Conservation (phyloP, 2,113 vertebrate genomes). For the Mesembrinibis cayennensis region DNA sequence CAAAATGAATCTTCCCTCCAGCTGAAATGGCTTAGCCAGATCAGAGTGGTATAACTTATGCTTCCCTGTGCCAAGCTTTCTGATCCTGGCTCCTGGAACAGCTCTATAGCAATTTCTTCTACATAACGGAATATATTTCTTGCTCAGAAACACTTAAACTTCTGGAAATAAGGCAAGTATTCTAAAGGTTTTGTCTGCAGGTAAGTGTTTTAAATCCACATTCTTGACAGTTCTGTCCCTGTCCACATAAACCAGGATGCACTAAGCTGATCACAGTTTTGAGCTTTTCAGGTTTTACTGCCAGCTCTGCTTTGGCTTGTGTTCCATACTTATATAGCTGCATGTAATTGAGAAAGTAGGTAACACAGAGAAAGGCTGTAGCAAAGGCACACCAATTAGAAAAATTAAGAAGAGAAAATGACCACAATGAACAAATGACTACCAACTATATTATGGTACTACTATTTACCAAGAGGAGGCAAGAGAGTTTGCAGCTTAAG, state of each 20-base stretch:
- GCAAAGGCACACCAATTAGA: background rate
- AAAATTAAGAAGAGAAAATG: background rate
- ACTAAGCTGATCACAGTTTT: background rate
- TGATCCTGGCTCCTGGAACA: background rate
- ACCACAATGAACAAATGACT: background rate
- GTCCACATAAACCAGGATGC: fast-evolving
- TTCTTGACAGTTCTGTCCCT: background rate
- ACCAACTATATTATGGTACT: background rate
- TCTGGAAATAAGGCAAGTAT: background rate
- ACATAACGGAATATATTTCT: background rate
- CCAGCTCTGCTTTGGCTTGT: background rate
- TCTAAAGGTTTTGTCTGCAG: background rate
- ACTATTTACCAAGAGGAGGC: background rate
- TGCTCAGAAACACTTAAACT: background rate
- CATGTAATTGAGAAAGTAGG: background rate
- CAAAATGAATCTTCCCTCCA: conserved; percentile 19
- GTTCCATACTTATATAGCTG: background rate
- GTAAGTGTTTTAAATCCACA: background rate
- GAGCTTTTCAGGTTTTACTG: background rate
- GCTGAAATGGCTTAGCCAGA: background rate
- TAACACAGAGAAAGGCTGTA: background rate
- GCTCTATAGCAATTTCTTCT: background rate
- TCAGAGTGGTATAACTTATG: background rate
- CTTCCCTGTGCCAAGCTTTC: background rate
- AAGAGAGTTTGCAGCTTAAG: background rate